A percentile compares a stretch with the other conserved stretches of the same genome.
Evolutionary conservation across 2,113 vertebrate species (phyloP).

Genomic region (Silurus asotus): DNA sequence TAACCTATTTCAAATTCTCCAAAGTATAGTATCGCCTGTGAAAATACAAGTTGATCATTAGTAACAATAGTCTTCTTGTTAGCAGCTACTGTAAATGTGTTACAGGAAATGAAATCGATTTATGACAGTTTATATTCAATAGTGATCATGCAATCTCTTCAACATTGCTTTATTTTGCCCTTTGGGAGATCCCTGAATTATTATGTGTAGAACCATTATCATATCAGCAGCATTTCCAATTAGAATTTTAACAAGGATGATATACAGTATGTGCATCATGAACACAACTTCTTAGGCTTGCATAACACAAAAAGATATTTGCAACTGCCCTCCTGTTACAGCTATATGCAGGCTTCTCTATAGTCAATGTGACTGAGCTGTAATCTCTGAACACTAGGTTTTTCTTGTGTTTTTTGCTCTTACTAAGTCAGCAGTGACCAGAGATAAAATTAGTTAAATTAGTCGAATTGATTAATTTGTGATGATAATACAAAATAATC

Average conservation of each 20-base stretch:
- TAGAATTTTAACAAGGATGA: background rate
- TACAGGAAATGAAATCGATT: background rate
- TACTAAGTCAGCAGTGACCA: background rate
- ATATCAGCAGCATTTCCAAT: background rate
- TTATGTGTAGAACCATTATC: background rate
- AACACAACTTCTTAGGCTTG: background rate
- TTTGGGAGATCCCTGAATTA: too few relatives aligned
- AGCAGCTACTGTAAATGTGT: background rate
- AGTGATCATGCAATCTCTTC: background rate
- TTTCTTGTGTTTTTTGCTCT: background rate
- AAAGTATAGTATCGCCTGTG: background rate
- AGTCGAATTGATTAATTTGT: background rate
- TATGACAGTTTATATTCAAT: background rate
- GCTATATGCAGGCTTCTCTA: background rate
- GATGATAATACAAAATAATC: background rate
- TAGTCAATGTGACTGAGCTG: background rate
- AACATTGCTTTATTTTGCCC: background rate
- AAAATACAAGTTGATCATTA: background rate
- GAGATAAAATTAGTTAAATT: background rate
- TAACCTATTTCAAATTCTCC: background rate
- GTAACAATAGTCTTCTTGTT: background rate
- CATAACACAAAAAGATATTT: background rate
- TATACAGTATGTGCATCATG: background rate
- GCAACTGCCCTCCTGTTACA: background rate
- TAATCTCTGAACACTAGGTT: background rate